Evolutionary conservation across 2,113 vertebrate genomes (phyloP).

Genomic region (Eudyptes chrysolophus): DNA sequence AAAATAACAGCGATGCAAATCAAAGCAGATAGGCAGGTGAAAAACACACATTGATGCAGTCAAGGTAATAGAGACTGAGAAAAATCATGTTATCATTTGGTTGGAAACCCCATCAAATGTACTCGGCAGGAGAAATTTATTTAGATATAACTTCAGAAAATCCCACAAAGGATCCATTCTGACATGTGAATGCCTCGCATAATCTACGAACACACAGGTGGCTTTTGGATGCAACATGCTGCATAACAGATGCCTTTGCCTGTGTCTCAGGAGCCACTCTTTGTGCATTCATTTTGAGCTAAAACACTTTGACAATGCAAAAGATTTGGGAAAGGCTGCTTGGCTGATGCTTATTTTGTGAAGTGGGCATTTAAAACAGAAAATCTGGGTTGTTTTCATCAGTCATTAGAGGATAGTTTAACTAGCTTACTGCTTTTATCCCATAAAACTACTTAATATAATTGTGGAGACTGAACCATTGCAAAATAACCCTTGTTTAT

Average conservation of each 20-base stretch:
- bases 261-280: background rate
- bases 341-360: background rate
- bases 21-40: background rate
- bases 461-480: background rate
- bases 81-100: background rate
- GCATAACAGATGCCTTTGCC: background rate
- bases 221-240: background rate
- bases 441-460: background rate
- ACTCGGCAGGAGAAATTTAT: background rate
- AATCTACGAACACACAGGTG: conserved; percentile 7
- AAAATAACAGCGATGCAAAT: background rate
- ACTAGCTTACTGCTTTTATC: background rate
- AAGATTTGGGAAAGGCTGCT: background rate
- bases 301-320: background rate
- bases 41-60: background rate
- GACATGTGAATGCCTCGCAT: background rate
- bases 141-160: background rate
- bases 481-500: background rate
- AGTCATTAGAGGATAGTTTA: background rate
- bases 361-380: background rate
- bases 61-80: background rate
- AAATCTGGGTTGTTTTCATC: background rate
- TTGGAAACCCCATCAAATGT: background rate
- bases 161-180: background rate
- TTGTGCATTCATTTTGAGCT: background rate